Evolutionary conservation across 2,888 invertebrate genomes (phyloP), one percentile per base, ranked within the genome.

Genomic region (Electrophaes corylata): DNA sequence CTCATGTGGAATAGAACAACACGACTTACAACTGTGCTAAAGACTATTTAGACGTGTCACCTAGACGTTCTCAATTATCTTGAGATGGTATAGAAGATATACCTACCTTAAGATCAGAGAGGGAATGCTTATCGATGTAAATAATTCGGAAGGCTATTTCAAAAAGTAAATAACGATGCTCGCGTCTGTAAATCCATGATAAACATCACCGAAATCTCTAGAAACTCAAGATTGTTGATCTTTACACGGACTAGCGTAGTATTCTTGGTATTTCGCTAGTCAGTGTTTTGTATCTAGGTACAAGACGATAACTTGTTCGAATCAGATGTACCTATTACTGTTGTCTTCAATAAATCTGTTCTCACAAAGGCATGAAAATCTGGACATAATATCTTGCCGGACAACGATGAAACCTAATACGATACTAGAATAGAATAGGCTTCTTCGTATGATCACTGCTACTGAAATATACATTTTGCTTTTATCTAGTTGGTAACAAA

Each of bases 381-480:
- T 37, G 1, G 26, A 10, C 10, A 29, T 10, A 6, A 29, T 10
- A 37, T 16, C 3, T 8, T 16, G 14, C 8, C 3, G 37, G 5
- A 8, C 16, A 16, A 16, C 10, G 16, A 10, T 16, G 16, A 16
- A n/a, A n/a, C n/a, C n/a, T n/a, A n/a, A n/a, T n/a, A n/a, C n/a
- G n/a, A n/a, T n/a, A n/a, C n/a, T n/a, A n/a, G n/a, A n/a, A n/a
- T n/a, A n/a, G n/a, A n/a, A n/a, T n/a, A n/a, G n/a, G n/a, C n/a
- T n/a, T n/a, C n/a, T n/a, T n/a, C n/a, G n/a, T n/a, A n/a, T n/a
- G n/a, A n/a, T n/a, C n/a, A n/a, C n/a, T n/a, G n/a, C n/a, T 59
- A 57, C 43, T 53, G 53, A 66, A 64, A 61, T 35, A 39, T 47
- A 57, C 39, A 59, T 62, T 19, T n/a, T n/a, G n/a, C n/a, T n/a